Percentiles rank a stretch among this genome's conserved stretches.
phyloP scores from a whole-genome alignment of 2,888 invertebrate species.

The Graphium colonna region DNA sequence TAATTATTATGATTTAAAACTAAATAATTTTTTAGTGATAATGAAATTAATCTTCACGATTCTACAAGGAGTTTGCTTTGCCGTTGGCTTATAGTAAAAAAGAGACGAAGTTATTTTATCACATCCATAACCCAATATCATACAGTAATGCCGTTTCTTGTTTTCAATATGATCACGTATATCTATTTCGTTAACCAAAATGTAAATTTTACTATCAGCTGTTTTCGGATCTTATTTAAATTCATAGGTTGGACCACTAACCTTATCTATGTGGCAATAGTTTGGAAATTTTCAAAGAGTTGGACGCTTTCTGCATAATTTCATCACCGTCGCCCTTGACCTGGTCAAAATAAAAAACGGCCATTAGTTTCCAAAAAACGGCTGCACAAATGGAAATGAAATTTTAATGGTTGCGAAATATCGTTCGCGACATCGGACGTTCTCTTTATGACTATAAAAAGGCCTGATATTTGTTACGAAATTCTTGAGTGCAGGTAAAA shows the following conservation, averaged over 20 bases:
- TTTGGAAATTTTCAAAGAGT: neutral
- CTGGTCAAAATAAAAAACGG: neutral
- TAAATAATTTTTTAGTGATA: no score
- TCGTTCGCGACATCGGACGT: neutral
- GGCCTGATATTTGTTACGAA: neutral
- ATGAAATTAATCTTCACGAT: no score
- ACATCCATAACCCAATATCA: no score
- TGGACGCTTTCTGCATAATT: neutral
- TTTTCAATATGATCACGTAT: no score
- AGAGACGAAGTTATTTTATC: no score
- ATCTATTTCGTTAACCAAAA: no score
- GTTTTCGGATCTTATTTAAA: neutral
- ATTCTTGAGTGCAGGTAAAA: no score
- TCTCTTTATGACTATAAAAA: conserved; percentile 1
- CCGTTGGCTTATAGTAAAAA: no score
- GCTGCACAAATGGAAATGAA: conserved; percentile 2
- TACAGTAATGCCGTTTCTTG: no score
- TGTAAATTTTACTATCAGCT: neutral
- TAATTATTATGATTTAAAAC: no score
- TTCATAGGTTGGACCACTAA: neutral
- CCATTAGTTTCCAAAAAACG: conserved; percentile 4
- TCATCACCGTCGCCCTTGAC: conserved; percentile 4
- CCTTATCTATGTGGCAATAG: neutral
- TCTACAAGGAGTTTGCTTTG: no score
- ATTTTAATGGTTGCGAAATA: neutral